Base-by-base conservation (phyloP, 1,140 invertebrate genomes). In the Leptonema lineaticorne region DNA sequence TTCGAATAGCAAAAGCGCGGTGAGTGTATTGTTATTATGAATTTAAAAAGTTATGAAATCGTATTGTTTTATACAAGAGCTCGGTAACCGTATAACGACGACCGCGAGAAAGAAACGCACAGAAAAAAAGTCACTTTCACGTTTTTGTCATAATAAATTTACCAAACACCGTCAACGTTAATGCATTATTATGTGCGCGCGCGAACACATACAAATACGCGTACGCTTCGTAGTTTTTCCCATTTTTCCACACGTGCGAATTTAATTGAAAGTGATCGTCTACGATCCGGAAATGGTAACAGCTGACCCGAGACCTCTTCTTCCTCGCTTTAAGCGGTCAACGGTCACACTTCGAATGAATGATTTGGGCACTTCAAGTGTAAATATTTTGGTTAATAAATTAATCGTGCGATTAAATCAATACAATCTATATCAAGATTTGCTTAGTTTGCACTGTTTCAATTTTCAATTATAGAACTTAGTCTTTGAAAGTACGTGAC, bases 111-210 rank as follows among this genome's bases (percentile, higher is more conserved):
- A 59, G 27, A 33, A 41, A 30, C 57, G 28, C 57, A 7, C 16
- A 24, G 28, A 59, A 59, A 59, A 9, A 27, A 7, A 20, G 24
- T 20, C 27, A 59, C 57, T 59, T 59, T 59, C 57, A 59, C 57
- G 57, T 41, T 4, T 16, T 45, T 16, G 37, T 9, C 27, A 26
- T 26, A n/a, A n/a, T n/a, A n/a, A n/a, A n/a, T 53, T 53, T 53
- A 20, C 50, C 50, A 53, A 8, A 48, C 30, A 11, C 5, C n/a
- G n/a, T n/a, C n/a, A 11, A 33, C 11, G 11, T 6, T 33, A 33
- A 33, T 33, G 30, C 30, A 11, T 33, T 33, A 5, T 5, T 33
- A 6, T 33, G 5, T 6, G 30, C 30, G 30, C 30, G 30, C 30
- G 30, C 5, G 30, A 6, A 11, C 11, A 11, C 11, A 11, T 33